These are phyloP conservation scores for Amblyjoppa proteus DNA, from an alignment of 2,888 invertebrate species.

Conservation along the genomic window DNA sequence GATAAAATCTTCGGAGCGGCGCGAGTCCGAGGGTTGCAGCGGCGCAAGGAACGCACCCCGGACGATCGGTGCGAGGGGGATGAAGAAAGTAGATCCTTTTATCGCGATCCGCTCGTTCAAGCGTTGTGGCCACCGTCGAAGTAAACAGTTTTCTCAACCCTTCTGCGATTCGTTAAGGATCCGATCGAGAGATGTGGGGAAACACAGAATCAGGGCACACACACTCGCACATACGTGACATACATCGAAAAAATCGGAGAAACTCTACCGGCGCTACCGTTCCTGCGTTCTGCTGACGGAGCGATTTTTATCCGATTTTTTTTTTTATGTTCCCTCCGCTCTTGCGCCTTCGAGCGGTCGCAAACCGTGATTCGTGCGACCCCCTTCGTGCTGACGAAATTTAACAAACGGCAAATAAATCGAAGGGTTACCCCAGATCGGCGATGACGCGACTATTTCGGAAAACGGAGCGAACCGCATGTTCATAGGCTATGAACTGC, in stretches of 20 bases:
- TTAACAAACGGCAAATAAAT: conserved; percentile 55
- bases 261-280: not conserved
- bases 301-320: conserved; percentile 18
- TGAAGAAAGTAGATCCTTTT: conserved; percentile 47
- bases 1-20: conserved; percentile 60
- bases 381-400: conserved; percentile 26
- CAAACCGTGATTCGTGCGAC: conserved; percentile 12
- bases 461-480: conserved; percentile 52
- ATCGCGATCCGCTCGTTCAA: conserved; percentile 26
- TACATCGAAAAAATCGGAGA: not conserved
- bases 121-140: conserved; percentile 39
- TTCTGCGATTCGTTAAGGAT: conserved; percentile 55
- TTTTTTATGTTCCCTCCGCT: not conserved
- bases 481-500: conserved; percentile 5
- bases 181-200: conserved; percentile 27
- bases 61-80: conserved; percentile 16
- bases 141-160: conserved; percentile 61
- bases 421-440: conserved; percentile 46
- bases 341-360: not conserved
- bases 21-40: conserved; percentile 57
- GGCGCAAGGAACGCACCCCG: conserved; percentile 18
- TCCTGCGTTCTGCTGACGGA: not conserved
- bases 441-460: conserved; percentile 58
- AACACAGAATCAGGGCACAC: conserved; percentile 6
- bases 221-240: not conserved